Conservation (phyloP, 1,140 invertebrate genomes). For the Calliphora vicina region DNA sequence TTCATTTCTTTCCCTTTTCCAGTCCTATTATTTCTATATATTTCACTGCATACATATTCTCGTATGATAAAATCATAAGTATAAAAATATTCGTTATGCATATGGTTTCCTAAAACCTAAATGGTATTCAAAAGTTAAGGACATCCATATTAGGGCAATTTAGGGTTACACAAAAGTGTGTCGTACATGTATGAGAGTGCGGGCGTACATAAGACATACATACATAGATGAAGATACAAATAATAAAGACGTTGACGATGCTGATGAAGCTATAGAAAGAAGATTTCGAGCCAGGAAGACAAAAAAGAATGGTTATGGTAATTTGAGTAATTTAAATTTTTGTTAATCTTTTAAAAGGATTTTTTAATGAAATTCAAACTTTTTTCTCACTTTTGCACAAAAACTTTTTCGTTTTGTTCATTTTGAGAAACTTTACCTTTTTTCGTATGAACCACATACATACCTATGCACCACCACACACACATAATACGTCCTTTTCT, state of each 20-base stretch:
- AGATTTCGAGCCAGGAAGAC: neutral
- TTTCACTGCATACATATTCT: neutral
- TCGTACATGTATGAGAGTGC: too few species aligned
- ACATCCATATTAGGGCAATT: neutral
- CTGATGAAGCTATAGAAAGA: too few species aligned
- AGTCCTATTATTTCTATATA: too few species aligned
- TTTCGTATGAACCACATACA: neutral
- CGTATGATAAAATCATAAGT: constrained; percentile 1
- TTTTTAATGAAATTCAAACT: constrained; percentile 10
- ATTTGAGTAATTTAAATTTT: constrained; percentile 15
- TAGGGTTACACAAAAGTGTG: neutral
- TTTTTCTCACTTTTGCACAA: neutral
- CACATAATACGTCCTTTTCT: too few species aligned
- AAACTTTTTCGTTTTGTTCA: neutral
- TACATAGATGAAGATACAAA: too few species aligned
- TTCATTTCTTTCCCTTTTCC: too few species aligned
- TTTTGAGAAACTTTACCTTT: neutral
- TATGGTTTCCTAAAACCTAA: neutral
- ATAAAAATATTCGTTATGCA: neutral
- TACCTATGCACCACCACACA: neutral
- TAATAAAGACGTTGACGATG: too few species aligned
- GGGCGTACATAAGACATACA: too few species aligned
- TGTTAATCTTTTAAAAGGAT: constrained; percentile 30
- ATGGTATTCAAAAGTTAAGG: neutral
- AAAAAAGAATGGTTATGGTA: constrained; percentile 3